A percentile compares a stretch with the other conserved stretches of the same genome.
These are phyloP conservation scores for Glaucopsyche alexis DNA, from an alignment of 2,888 invertebrate species.

Conservation along the genomic window DNA sequence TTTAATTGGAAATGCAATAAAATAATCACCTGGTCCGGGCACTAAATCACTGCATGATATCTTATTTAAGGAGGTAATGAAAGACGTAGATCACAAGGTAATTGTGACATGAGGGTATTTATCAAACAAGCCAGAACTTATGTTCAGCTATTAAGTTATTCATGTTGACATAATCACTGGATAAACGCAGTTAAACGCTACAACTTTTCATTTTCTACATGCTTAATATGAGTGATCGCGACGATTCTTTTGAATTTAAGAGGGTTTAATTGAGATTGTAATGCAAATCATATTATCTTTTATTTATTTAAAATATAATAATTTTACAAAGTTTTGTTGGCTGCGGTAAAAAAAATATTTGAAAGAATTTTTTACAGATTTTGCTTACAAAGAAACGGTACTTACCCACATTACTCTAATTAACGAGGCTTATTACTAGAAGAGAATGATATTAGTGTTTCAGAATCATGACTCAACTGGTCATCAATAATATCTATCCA, in stretches of 20 bases:
- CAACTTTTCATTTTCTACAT: conserved; percentile 52
- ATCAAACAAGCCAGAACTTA: conserved; percentile 74
- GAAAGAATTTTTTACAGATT: background rate
- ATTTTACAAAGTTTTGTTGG: too few relatives aligned
- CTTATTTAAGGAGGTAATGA: conserved; percentile 77
- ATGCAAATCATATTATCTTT: background rate
- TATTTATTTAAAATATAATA: background rate
- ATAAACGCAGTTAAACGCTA: conserved; percentile 64
- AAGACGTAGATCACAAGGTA: conserved; percentile 74
- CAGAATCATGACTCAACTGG: conserved; percentile 12
- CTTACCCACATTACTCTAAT: too few relatives aligned
- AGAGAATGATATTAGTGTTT: conserved; percentile 1
- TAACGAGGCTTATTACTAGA: background rate
- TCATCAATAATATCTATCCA: conserved; percentile 22
- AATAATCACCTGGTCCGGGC: conserved; percentile 63
- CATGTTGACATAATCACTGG: conserved; percentile 73
- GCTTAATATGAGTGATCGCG: background rate
- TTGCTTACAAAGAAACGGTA: too few relatives aligned
- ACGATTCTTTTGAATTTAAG: background rate
- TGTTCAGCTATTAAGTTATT: conserved; percentile 67
- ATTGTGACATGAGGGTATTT: conserved; percentile 70
- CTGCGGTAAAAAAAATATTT: too few relatives aligned
- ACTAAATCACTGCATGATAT: conserved; percentile 72
- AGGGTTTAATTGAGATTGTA: background rate
- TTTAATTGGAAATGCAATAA: conserved; percentile 74